A percentile compares a stretch with the other conserved stretches of the same genome.
phyloP scores from a whole-genome alignment of 2,888 invertebrate species.

The Leptinotarsa tumamoca region DNA sequence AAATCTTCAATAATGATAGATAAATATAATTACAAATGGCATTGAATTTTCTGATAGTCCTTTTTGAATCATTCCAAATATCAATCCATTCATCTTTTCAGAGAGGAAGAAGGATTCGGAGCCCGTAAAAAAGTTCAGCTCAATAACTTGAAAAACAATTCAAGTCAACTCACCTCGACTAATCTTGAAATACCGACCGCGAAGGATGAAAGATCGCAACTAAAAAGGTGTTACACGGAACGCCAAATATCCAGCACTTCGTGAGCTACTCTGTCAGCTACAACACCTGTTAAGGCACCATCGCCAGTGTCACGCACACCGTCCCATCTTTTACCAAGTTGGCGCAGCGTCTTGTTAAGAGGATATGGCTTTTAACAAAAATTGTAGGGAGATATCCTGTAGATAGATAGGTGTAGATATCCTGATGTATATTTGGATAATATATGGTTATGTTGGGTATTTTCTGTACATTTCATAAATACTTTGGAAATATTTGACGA shows the following conservation, averaged over 20 bases:
- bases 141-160: neutral
- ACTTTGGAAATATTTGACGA: no score
- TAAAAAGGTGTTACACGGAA: conserved; percentile 37
- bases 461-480: no score
- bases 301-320: conserved; percentile 24
- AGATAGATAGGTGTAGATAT: no score
- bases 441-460: no score
- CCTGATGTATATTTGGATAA: no score
- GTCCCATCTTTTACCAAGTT: conserved; percentile 6
- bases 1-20: no score
- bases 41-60: no score
- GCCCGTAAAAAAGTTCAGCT: neutral
- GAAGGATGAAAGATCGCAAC: conserved; percentile 10
- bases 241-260: conserved; percentile 36
- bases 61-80: no score
- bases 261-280: conserved; percentile 42
- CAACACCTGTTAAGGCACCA: conserved; percentile 45
- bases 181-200: conserved; percentile 3
- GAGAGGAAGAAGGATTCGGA: neutral
- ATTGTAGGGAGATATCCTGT: neutral
- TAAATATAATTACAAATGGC: no score
- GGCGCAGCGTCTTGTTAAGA: conserved; percentile 11
- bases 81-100: no score
- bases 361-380: conserved; percentile 1
- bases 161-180: conserved; percentile 16